Conservation (phyloP, 2,797 vertebrate species). For the Phoxinus dragarum region DNA sequence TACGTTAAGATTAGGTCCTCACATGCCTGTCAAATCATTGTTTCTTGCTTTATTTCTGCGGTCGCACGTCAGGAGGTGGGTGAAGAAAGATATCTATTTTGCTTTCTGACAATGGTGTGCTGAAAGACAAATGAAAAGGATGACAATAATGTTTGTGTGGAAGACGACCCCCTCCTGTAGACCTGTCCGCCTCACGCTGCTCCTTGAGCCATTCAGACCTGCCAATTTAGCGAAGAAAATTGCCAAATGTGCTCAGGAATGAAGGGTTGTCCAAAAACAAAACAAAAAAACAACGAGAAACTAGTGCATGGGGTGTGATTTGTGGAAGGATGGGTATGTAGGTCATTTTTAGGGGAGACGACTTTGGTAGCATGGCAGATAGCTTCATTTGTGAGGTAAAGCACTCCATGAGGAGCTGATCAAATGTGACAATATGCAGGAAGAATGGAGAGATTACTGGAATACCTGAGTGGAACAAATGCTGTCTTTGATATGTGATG, state of each 20-base stretch:
- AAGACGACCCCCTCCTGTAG: conserved; percentile 50
- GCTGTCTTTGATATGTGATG: conserved; percentile 44
- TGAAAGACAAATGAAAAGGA: conserved; percentile 80
- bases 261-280: conserved; percentile 48
- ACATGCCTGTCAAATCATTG: conserved; percentile 62
- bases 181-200: conserved; percentile 68
- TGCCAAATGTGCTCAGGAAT: conserved; percentile 62
- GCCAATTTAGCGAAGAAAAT: conserved; percentile 73
- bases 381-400: conserved; percentile 59
- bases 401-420: conserved; percentile 51
- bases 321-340: conserved; percentile 72
- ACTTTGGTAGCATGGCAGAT: conserved; percentile 55
- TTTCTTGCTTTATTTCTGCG: conserved; percentile 70
- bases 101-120: conserved; percentile 78
- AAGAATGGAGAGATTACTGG: conserved; percentile 51
- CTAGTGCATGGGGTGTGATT: conserved; percentile 73
- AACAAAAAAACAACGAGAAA: not conserved
- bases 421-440: conserved; percentile 41
- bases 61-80: conserved; percentile 66
- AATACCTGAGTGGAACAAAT: conserved; percentile 42
- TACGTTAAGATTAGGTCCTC: conserved; percentile 67
- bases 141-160: conserved; percentile 73
- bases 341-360: conserved; percentile 55
- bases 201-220: conserved; percentile 76
- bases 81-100: conserved; percentile 79